Percentiles rank a stretch among this genome's conserved stretches.
These are phyloP conservation scores for Agriotes lineatus DNA, from an alignment of 2,888 invertebrate genomes.

Conservation along the genomic window DNA sequence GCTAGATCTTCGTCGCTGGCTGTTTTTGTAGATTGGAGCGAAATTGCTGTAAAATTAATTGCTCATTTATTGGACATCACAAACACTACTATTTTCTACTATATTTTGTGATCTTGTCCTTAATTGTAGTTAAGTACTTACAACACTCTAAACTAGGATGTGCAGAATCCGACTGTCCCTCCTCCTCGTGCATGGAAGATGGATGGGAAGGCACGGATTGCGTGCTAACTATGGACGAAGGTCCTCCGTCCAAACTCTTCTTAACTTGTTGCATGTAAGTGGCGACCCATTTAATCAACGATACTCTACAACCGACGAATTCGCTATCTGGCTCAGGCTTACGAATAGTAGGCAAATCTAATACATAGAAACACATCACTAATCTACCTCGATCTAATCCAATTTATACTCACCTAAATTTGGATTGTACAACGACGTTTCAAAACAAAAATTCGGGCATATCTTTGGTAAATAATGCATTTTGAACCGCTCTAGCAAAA, in stretches of 20 bases:
- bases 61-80: too few relatives aligned
- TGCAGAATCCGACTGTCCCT: conserved; percentile 68
- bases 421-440: conserved; percentile 86
- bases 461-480: conserved; percentile 89
- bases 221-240: conserved; percentile 53
- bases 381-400: background rate
- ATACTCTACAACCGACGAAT: conserved; percentile 82
- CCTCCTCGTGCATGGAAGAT: conserved; percentile 67
- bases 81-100: too few relatives aligned
- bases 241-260: conserved; percentile 68
- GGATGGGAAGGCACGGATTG: conserved; percentile 50
- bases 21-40: conserved; percentile 60
- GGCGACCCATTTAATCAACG: conserved; percentile 90
- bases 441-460: conserved; percentile 87
- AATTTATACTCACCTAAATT: conserved; percentile 72
- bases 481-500: conserved; percentile 92
- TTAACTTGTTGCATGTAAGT: conserved; percentile 84
- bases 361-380: background rate
- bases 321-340: conserved; percentile 79
- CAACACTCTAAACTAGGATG: conserved; percentile 75
- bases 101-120: too few relatives aligned
- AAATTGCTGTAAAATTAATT: conserved; percentile 57
- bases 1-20: conserved; percentile 64
- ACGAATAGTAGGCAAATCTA: conserved; percentile 81
- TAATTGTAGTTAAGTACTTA: conserved; percentile 57